phyloP scores from a whole-genome alignment of 2,888 invertebrate species.

The Priocnemis perturbator region DNA sequence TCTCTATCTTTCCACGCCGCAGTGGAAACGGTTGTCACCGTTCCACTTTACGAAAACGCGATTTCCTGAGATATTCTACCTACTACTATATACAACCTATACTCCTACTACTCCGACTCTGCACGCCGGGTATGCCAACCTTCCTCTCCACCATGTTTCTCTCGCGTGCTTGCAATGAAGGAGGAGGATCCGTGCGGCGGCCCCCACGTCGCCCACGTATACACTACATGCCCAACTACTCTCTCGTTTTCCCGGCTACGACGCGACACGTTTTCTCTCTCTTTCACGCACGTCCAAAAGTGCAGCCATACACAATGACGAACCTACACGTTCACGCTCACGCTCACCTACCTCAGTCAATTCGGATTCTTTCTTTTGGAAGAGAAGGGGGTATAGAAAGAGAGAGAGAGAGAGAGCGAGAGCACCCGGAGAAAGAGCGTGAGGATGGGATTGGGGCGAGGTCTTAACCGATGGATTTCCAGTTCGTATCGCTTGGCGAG shows the following conservation, averaged over 20 bases:
- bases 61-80: conserved; percentile 62
- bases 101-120: conserved; percentile 24
- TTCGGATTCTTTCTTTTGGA: conserved; percentile 4
- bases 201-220: conserved; percentile 65
- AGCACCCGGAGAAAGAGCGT: background rate
- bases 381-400: background rate
- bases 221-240: conserved; percentile 35
- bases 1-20: conserved; percentile 21
- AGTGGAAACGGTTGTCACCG: conserved; percentile 50
- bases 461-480: no score
- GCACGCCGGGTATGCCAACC: conserved; percentile 49
- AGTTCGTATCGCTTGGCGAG: no score
- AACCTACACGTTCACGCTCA: background rate
- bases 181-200: conserved; percentile 57
- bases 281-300: conserved; percentile 48
- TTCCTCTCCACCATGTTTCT: conserved; percentile 56
- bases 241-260: conserved; percentile 23
- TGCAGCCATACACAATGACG: conserved; percentile 42
- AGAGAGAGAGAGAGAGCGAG: conserved; percentile 4
- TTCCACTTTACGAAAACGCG: conserved; percentile 59
- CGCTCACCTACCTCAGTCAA: background rate
- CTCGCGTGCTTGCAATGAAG: conserved; percentile 50
- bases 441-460: conserved; percentile 1
- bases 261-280: conserved; percentile 25
- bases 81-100: conserved; percentile 36